Evolutionary conservation across 2,888 invertebrate genomes (phyloP).

Genomic region (Adelognathus sp.): DNA sequence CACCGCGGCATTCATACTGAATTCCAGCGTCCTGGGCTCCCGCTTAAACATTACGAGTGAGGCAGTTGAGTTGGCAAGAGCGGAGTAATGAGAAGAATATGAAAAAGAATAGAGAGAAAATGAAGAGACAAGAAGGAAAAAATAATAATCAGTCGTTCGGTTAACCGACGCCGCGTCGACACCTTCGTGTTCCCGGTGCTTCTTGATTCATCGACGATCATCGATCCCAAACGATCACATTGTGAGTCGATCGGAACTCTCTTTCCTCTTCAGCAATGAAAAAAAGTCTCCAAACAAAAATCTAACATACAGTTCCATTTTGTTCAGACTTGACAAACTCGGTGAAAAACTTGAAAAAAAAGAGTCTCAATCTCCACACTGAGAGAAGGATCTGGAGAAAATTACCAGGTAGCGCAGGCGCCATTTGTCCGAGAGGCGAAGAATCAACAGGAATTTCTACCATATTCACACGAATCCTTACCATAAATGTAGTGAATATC

Average conservation of each 20-base stretch:
- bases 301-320: too few relatives aligned
- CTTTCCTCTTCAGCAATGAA: too few relatives aligned
- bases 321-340: too few relatives aligned
- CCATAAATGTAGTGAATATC: too few relatives aligned
- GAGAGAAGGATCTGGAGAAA: too few relatives aligned
- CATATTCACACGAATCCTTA: too few relatives aligned
- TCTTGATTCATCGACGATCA: constrained; percentile 16
- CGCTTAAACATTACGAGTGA: constrained; percentile 78
- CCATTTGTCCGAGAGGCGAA: too few relatives aligned
- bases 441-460: too few relatives aligned
- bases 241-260: neutral
- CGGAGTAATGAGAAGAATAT: constrained; percentile 57
- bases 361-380: too few relatives aligned
- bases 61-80: constrained; percentile 80
- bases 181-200: neutral
- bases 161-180: constrained; percentile 58
- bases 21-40: constrained; percentile 50
- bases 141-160: constrained; percentile 75
- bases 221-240: neutral
- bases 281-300: too few relatives aligned
- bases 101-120: constrained; percentile 36
- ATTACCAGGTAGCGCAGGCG: too few relatives aligned
- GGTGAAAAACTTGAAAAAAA: too few relatives aligned
- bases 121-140: constrained; percentile 24
- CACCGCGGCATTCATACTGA: constrained; percentile 28